Conservation (phyloP, 2,888 invertebrate species). For the Argyresthia albistria region DNA sequence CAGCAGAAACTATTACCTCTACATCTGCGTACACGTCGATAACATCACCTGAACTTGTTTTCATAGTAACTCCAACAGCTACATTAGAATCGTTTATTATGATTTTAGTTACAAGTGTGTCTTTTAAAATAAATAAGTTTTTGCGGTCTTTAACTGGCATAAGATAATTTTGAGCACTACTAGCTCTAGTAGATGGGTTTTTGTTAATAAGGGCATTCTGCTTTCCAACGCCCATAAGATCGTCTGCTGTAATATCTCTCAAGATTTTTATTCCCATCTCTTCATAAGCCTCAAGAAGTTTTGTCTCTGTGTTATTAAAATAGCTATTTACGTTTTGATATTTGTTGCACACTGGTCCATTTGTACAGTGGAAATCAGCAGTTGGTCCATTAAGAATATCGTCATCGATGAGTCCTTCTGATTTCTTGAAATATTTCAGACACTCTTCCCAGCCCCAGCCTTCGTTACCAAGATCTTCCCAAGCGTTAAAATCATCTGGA, state of each 20-base stretch:
- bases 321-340: not conserved
- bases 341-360: constrained; percentile 4
- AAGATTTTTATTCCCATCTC: constrained; percentile 5
- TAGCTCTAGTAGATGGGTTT: constrained; percentile 11
- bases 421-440: constrained; percentile 8
- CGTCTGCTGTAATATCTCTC: not conserved
- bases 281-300: constrained; percentile 1
- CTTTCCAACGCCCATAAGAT: constrained; percentile 8
- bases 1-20: constrained; percentile 49
- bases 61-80: constrained; percentile 8
- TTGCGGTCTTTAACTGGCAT: constrained; percentile 7
- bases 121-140: constrained; percentile 10
- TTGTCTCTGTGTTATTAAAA: not conserved
- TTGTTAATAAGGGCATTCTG: constrained; percentile 9
- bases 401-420: constrained; percentile 3
- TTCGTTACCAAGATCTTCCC: constrained; percentile 2
- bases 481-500: constrained; percentile 1
- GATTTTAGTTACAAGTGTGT: constrained; percentile 9
- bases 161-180: constrained; percentile 20
- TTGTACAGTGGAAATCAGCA: constrained; percentile 5
- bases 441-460: constrained; percentile 4
- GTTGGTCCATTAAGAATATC: constrained; percentile 1
- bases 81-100: constrained; percentile 6
- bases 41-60: not conserved
- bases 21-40: constrained; percentile 23